Evolutionary conservation across 2,888 invertebrate species (phyloP), one percentile per base, ranked within the genome.

Genomic region (Metalampra italica): DNA sequence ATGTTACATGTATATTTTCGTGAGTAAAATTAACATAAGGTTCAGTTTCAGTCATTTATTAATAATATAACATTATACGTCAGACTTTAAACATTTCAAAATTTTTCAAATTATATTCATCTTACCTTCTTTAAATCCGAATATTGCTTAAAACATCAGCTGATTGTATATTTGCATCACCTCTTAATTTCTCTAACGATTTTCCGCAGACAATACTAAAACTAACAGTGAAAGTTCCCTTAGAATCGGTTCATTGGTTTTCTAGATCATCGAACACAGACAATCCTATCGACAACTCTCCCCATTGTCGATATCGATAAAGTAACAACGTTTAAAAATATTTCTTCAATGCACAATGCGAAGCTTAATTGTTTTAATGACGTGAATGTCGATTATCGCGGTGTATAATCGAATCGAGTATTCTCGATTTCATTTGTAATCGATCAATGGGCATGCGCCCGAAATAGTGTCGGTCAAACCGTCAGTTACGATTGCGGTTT

Each of bases 341-440:
- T 46, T 49, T 50, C 39, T 38, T 44, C 43, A 37, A 48, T 46
- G 41, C 47, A 49, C 53, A 55, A 56, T 55, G 57, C 62, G 56
- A 57, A 52, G 47, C 15, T 14, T 65, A 64, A 65, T 65, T 65
- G 60, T 66, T 62, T 58, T 55, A 56, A 47, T 45, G 56, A 59
- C 59, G 56, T 61, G 56, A 54, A 41, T 53, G 45, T 51, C 57
- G 60, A 66, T 66, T 65, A 65, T 63, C 62, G 52, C 45, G 46
- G 45, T 49, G 44, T 48, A 49, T 51, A 51, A 61, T 60, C 60
- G 57, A 53, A 56, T 63, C 55, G 53, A 60, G 43, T 69, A 65
- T 62, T 71, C 63, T 65, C 64, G 64, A 66, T 71, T 73, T 72
- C 71, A 71, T 74, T 68, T 64, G 75, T 76, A 77, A 78, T 77